phyloP scores from a whole-genome alignment of 2,888 invertebrate species.

The Pomacea canaliculata region DNA sequence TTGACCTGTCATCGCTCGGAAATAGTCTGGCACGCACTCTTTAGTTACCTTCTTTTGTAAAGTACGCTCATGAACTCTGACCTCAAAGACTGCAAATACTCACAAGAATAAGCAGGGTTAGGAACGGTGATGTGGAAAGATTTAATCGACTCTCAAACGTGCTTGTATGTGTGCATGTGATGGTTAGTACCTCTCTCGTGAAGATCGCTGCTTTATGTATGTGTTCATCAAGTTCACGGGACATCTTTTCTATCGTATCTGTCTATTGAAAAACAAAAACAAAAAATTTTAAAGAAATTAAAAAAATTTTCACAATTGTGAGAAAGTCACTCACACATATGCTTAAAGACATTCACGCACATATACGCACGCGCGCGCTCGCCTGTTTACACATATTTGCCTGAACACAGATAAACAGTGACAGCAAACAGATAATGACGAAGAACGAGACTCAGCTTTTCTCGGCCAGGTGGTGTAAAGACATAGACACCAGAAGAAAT shows the following conservation, averaged over 20 bases:
- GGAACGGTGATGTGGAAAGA: background rate
- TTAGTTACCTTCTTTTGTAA: too few relatives aligned
- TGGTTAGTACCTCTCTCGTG: slow-evolving; percentile 47
- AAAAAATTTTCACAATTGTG: background rate
- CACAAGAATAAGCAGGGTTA: background rate
- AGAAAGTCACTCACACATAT: slow-evolving; percentile 1
- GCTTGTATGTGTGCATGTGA: background rate
- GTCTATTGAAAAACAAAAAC: slow-evolving; percentile 26
- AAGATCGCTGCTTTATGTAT: slow-evolving; percentile 43
- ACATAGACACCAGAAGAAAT: too few relatives aligned
- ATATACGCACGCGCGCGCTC: background rate
- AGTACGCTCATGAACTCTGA: too few relatives aligned
- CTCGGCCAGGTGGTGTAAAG: too few relatives aligned
- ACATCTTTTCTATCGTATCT: slow-evolving; percentile 37
- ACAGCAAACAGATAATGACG: too few relatives aligned
- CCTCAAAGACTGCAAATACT: too few relatives aligned
- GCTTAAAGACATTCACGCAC: background rate
- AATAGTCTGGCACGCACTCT: too few relatives aligned
- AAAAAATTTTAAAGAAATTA: background rate
- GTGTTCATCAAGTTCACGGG: slow-evolving; percentile 45
- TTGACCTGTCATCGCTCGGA: too few relatives aligned
- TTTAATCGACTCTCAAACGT: too few relatives aligned
- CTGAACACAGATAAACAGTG: too few relatives aligned
- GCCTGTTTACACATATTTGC: background rate
- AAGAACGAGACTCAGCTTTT: too few relatives aligned